Evolutionary conservation across 2,888 invertebrate species (phyloP), one percentile per base, ranked within the genome.

Genomic region (Agonopterix arenella): DNA sequence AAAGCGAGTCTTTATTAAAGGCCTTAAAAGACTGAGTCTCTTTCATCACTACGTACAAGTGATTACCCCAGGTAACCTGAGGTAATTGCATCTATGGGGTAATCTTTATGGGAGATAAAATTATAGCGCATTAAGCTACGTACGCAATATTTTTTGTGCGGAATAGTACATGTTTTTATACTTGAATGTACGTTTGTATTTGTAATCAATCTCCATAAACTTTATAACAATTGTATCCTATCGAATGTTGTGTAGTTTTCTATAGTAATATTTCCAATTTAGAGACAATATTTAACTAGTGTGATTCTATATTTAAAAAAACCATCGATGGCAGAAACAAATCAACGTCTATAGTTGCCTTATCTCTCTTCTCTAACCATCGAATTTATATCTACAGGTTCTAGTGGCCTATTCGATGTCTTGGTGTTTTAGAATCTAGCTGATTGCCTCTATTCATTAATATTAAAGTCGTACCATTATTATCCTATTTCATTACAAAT

Each of bases 331-430:
- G 9, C 9, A 40, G n/a, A 9, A 40, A 40, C 49, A 45, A 50
- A 9, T n/a, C 10, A 48, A 52, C n/a, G 40, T 40, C n/a, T 28
- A 28, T 28, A 28, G n/a, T 59, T 62, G 64, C 61, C 64, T 64
- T 65, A 56, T 53, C 56, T 62, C 62, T 56, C 57, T 61, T 56
- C 51, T 57, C 53, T 59, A 55, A 52, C 65, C 73, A 73, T 73
- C 73, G 73, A 73, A 73, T 60, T 58, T 44, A 57, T 53, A 28
- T 28, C 28, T 61, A 57, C 61, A 66, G 58, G 54, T 62, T 63
- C 55, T 60, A 49, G 58, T 49, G 65, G 69, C 66, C 71, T 73
- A 72, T 66, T 68, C 52, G 59, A 57, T 64, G 57, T 62, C 48
- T 58, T 36, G 42, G 16, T 61, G 58, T 61, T 51, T 28, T 28